A percentile compares a stretch with the other conserved stretches of the same genome.
Evolutionary conservation across 2,113 vertebrate genomes (phyloP).

Genomic region (Notarius lentiginosus): DNA sequence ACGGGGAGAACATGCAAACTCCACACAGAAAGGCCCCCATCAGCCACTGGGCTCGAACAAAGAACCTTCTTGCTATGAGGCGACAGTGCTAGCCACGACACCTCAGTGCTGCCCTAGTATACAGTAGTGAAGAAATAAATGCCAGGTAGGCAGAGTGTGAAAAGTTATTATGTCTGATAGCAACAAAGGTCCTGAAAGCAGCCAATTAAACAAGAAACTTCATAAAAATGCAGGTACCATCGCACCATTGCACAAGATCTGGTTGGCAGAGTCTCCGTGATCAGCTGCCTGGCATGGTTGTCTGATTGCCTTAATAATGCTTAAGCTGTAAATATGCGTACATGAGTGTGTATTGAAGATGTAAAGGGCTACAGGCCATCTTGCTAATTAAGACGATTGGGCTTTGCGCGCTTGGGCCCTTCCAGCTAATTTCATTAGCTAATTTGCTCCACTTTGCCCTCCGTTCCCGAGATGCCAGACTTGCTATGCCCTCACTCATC

Average conservation of each 20-base stretch:
- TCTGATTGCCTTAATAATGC: background rate
- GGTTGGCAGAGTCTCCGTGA: background rate
- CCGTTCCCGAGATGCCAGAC: constrained; percentile 64
- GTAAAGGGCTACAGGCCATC: constrained; percentile 62
- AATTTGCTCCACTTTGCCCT: constrained; percentile 76
- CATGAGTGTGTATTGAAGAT: constrained; percentile 23
- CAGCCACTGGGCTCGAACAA: too few species aligned
- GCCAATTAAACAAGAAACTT: background rate
- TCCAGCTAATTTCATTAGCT: constrained; percentile 77
- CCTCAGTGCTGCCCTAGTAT: background rate
- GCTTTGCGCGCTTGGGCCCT: constrained; percentile 69
- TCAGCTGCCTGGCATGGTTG: constrained; percentile 15
- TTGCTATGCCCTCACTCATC: constrained; percentile 70
- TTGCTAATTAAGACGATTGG: constrained; percentile 77
- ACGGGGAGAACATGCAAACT: too few species aligned
- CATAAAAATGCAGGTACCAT: background rate
- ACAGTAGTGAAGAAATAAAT: background rate
- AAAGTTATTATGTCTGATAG: background rate
- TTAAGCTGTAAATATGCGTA: constrained; percentile 21
- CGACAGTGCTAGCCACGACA: too few species aligned
- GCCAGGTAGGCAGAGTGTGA: background rate
- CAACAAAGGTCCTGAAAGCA: background rate
- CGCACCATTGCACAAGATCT: background rate
- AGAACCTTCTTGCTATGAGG: too few species aligned
- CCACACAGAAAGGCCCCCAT: too few species aligned